Conservation (phyloP, 2,797 vertebrate species). For the Pogoniulus pusillus region DNA sequence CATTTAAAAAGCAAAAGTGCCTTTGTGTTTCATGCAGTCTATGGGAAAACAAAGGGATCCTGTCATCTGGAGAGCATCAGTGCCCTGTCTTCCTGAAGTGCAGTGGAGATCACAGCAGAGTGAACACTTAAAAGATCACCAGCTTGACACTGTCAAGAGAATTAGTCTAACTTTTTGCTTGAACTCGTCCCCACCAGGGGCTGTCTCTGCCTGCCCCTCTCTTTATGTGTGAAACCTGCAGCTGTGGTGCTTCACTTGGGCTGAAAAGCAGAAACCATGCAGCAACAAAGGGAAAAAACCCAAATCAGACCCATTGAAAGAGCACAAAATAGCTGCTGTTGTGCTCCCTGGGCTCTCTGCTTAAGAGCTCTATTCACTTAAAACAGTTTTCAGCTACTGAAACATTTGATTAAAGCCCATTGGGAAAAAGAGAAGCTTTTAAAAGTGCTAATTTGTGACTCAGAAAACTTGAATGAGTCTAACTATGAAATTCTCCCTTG, state of each 20-base stretch:
- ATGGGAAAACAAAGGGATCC: not conserved
- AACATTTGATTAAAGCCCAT: conserved; percentile 76
- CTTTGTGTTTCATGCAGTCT: not conserved
- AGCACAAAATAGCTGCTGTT: not conserved
- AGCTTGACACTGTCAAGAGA: conserved; percentile 4
- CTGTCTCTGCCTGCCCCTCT: not conserved
- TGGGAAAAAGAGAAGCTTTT: conserved; percentile 72
- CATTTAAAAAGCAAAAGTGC: not conserved
- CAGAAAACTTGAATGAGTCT: conserved; percentile 62
- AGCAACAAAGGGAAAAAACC: not conserved
- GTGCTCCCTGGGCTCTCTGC: conserved; percentile 57
- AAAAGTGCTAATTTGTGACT: conserved; percentile 74
- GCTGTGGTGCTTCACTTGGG: not conserved
- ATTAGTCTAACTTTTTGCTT: not conserved
- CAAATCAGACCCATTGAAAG: conserved; percentile 6
- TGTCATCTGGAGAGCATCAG: not conserved
- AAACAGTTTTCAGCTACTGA: conserved; percentile 72
- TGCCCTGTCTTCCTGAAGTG: not conserved
- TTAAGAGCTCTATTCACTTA: conserved; percentile 71
- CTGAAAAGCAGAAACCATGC: not conserved
- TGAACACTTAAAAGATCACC: not conserved
- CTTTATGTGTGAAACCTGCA: conserved; percentile 11
- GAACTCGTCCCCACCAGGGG: not conserved
- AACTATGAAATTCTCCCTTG: conserved; percentile 48
- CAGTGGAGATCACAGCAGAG: not conserved